Base-by-base conservation (phyloP, 2,888 invertebrate species). In the Argynnis bischoffii region DNA sequence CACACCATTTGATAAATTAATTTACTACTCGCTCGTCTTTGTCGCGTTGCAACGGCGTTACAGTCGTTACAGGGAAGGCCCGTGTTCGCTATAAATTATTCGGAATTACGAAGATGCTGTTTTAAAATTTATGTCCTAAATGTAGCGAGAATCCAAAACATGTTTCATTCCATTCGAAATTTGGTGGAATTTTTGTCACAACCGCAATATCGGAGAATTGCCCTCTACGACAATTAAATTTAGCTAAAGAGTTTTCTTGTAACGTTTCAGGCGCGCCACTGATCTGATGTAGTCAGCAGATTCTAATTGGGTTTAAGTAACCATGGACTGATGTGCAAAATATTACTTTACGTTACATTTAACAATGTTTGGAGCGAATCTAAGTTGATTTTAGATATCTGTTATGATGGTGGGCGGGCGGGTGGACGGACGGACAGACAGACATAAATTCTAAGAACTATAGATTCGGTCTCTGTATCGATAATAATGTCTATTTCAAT, bases 11-110 rank as follows among this genome's bases (percentile, higher is more conserved):
- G 63, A 68, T 72, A 73, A 75, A 76, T 76, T 76, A 76, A 76
- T 76, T 75, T 70, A 72, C 69, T 66, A 68, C 57, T 63, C 70
- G 47, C 67, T 65, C 72, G 70, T 72, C 72, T 70, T 72, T 74
- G 76, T 75, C 74, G 72, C 69, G 66, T 65, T 71, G 72, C 72
- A 71, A 41, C 50, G 35, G 59, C 51, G 67, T 51, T 54, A 67
- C 51, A 51, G 69, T 60, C 66, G 60, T 55, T 66, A 69, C 65
- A 60, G 63, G 53, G 55, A 53, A 59, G 69, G 65, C 63, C 54
- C 64, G 63, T 57, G 55, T 66, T 60, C 66, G 54, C 67, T 72
- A 72, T 75, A 70, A 74, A 75, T 75, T 67, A 70, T 74, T 73
- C 69, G 64, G 65, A 69, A 65, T 72, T 69, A 71, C 67, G 61